These are phyloP conservation scores for Channallabes apus DNA, from an alignment of 2,797 vertebrate genomes.

Conservation along the genomic window DNA sequence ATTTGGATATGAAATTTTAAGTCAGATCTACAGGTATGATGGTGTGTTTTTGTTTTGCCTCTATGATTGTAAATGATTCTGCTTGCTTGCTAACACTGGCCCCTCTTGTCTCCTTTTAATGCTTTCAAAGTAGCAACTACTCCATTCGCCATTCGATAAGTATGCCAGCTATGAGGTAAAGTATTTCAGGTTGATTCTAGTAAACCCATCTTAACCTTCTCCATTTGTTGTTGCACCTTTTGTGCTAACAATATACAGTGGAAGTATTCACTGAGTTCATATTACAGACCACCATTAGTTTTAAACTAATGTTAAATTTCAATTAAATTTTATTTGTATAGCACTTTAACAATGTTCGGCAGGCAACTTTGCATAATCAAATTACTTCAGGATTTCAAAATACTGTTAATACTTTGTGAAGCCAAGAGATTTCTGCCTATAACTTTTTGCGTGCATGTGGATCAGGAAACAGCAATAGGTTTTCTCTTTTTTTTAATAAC, in stretches of 20 bases:
- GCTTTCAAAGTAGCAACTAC: constrained; percentile 83
- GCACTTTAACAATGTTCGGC: too few relatives aligned
- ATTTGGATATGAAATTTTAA: neutral
- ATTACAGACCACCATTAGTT: neutral
- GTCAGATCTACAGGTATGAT: neutral
- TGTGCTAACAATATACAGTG: neutral
- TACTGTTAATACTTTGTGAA: neutral
- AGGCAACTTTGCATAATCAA: too few relatives aligned
- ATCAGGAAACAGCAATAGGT: neutral
- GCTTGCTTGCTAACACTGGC: constrained; percentile 68
- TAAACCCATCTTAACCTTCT: neutral
- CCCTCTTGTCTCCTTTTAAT: constrained; percentile 75
- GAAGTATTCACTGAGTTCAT: neutral
- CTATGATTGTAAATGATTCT: constrained; percentile 7
- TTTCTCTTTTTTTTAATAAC: neutral
- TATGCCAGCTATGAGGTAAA: constrained; percentile 86
- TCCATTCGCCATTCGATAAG: constrained; percentile 86
- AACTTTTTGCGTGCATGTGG: neutral
- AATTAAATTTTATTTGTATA: too few relatives aligned
- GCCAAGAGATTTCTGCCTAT: neutral
- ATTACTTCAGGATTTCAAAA: neutral
- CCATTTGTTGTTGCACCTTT: neutral
- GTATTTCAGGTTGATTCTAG: constrained; percentile 56
- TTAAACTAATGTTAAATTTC: neutral
- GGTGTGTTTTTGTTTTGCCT: constrained; percentile 12